These are phyloP conservation scores for Pangasius djambal DNA, from an alignment of 2,797 vertebrate genomes.

Conservation along the genomic window DNA sequence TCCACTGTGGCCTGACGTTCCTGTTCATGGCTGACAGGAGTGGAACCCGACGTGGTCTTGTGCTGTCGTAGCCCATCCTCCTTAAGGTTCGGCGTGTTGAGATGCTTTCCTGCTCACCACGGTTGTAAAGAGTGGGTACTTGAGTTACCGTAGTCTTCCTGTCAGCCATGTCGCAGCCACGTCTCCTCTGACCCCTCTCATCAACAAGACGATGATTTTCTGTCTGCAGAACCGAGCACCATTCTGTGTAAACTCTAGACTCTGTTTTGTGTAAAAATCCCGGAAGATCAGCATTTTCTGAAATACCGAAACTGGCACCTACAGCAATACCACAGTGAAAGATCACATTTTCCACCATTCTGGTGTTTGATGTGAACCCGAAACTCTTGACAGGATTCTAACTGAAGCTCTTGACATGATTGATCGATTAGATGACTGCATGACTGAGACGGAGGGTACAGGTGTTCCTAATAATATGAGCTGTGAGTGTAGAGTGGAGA, in stretches of 20 bases:
- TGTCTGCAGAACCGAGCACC: not conserved
- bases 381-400: not conserved
- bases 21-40: not conserved
- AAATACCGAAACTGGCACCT: not conserved
- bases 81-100: not conserved
- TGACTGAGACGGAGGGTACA: not conserved
- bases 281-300: not conserved
- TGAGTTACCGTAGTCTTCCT: not conserved
- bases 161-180: too few relatives aligned
- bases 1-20: not conserved
- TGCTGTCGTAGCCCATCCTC: not conserved
- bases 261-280: not conserved
- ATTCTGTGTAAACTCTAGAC: not conserved
- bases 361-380: not conserved
- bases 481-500: not conserved
- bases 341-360: not conserved
- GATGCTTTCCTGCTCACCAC: not conserved
- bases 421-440: not conserved
- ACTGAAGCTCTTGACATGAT: not conserved
- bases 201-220: not conserved
- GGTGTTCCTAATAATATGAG: not conserved
- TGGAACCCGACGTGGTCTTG: not conserved
- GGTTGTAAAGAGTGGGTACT: not conserved
- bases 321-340: not conserved
- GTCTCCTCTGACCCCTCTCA: not conserved